Conservation (phyloP, 2,113 vertebrate species). For the Bostrychus sinensis region DNA sequence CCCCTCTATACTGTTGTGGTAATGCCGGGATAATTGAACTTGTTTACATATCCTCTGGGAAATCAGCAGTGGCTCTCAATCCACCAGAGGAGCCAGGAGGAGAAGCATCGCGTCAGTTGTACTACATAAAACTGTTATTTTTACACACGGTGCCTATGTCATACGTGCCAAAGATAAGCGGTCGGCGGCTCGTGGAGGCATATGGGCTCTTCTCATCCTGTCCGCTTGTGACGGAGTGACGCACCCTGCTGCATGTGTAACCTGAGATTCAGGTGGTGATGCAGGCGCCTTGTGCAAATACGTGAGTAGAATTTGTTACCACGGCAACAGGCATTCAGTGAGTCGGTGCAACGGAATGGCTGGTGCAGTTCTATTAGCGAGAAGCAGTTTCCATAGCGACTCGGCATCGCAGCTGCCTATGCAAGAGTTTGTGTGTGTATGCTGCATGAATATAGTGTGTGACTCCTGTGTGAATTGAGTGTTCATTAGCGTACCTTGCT, state of each 20-base stretch:
- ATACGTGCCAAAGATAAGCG: constrained; percentile 47
- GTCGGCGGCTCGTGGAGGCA: background rate
- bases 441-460: constrained; percentile 51
- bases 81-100: constrained; percentile 54
- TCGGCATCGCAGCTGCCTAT: constrained; percentile 81
- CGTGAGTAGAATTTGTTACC: constrained; percentile 85
- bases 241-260: constrained; percentile 77
- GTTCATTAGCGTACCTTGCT: constrained; percentile 75
- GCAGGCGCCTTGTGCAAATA: constrained; percentile 80
- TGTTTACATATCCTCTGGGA: constrained; percentile 78
- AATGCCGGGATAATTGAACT: constrained; percentile 75
- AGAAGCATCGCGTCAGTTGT: constrained; percentile 36
- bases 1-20: constrained; percentile 62
- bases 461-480: constrained; percentile 69
- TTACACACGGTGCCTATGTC: constrained; percentile 38
- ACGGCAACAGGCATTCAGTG: constrained; percentile 83
- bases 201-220: constrained; percentile 28
- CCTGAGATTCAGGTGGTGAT: constrained; percentile 83
- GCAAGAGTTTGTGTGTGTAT: constrained; percentile 70
- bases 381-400: constrained; percentile 86
- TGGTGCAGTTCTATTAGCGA: constrained; percentile 83
- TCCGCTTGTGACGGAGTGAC: constrained; percentile 52
- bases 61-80: constrained; percentile 71
- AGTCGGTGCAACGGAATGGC: constrained; percentile 83
- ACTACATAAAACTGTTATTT: constrained; percentile 39